Evolutionary conservation across 2,113 vertebrate genomes (phyloP), one percentile per base, ranked within the genome.

Genomic region (Morone chrysops): DNA sequence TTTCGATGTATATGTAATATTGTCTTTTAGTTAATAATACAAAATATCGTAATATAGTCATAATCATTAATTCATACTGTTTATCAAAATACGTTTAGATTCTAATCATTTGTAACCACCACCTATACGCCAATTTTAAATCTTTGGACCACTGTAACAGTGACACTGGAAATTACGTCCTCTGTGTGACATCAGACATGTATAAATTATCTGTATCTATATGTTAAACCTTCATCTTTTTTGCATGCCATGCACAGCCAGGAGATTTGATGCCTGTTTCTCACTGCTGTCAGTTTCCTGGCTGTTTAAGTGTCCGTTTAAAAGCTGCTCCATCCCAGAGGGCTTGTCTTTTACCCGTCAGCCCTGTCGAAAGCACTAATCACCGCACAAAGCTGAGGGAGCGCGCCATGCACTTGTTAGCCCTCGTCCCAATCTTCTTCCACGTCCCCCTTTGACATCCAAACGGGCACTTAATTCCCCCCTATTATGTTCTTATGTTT

Each of bases 401-500:
- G 84, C 59, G 70, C 85, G 76, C 76, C 82, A 73, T 83, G 83
- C 73, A 86, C 92, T 92, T 93, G 92, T 94, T 93, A 92, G 91
- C 88, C 88, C 82, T 83, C 68, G n/a, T 92, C 88, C 91, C 92
- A 86, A 90, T 93, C 90, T 84, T 87, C 84, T 31, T 53, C 81
- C 88, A 70, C 83, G 53, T 87, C 86, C 91, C 69, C 69, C 87
- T 94, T 92, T 93, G 92, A 93, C 94, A 93, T 90, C 90, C 87
- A 78, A 90, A 86, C 80, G 81, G 92, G 87, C 92, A 93, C 93
- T 93, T 94, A 94, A 94, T 94, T 94, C 94, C 91, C 80, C 85
- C 85, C 93, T 90, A 94, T 94, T 94, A 93, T 94, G 89, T 90
- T 91, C 93, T 92, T 92, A 94, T 94, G 93, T 92, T 94, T 94